Percentiles rank a stretch among this genome's conserved stretches.
These are phyloP conservation scores for Pontoporia blainvillei DNA, from an alignment of 2,113 vertebrate genomes.

Conservation along the genomic window DNA sequence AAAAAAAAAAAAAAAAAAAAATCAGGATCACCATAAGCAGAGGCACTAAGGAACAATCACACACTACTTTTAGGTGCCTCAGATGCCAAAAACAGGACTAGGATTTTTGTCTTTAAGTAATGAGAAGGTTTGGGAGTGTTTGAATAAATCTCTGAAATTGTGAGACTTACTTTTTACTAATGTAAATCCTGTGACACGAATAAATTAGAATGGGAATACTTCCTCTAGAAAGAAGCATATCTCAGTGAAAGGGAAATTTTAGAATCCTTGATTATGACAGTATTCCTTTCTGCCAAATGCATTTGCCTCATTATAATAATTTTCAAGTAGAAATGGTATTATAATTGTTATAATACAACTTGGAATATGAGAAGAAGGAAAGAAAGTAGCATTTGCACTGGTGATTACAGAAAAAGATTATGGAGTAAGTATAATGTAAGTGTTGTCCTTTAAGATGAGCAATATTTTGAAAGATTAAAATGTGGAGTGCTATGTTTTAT, in stretches of 20 bases:
- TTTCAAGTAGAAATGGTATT: background rate
- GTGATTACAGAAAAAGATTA: background rate
- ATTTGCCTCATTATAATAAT: conserved; percentile 32
- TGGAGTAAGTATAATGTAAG: background rate
- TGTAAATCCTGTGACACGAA: background rate
- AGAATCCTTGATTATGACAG: background rate
- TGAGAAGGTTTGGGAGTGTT: background rate
- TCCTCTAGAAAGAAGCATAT: background rate
- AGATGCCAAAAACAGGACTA: background rate
- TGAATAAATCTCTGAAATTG: background rate
- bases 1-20: too few species aligned
- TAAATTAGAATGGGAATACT: background rate
- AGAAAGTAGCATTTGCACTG: background rate
- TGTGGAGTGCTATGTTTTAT: background rate
- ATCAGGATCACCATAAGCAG: background rate
- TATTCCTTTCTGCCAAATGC: background rate
- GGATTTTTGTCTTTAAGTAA: background rate
- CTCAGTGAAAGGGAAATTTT: conserved; percentile 23
- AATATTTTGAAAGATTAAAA: background rate
- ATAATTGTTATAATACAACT: background rate
- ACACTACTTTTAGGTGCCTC: background rate
- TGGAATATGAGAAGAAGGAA: background rate
- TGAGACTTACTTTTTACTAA: background rate
- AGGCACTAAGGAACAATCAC: background rate
- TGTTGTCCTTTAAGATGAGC: background rate